A percentile compares a stretch with the other conserved stretches of the same genome.
phyloP scores from a whole-genome alignment of 1,140 invertebrate genomes.

The Neoseiulus cucumeris region DNA sequence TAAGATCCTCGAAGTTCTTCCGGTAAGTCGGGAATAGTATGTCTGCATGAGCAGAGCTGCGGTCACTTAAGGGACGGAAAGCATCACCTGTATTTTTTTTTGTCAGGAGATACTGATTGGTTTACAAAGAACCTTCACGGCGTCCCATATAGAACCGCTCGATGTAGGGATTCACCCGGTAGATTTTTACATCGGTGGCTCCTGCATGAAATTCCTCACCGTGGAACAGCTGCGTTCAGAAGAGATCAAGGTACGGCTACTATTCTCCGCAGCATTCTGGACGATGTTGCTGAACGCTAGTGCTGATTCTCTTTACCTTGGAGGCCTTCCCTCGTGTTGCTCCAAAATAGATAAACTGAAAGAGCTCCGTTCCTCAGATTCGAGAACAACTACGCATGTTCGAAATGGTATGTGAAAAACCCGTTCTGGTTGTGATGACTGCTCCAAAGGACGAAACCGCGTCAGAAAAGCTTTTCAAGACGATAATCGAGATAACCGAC shows the following conservation, averaged over 20 bases:
- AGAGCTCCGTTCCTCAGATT: not conserved
- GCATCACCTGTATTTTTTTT: not conserved
- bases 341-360: not conserved
- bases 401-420: not conserved
- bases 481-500: not conserved
- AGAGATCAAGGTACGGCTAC: not conserved
- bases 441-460: too few species aligned
- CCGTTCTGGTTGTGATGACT: too few species aligned
- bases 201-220: not conserved
- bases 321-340: not conserved
- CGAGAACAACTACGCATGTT: not conserved
- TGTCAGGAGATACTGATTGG: constrained; percentile 2
- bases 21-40: not conserved
- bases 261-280: not conserved
- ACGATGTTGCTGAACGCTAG: not conserved
- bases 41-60: not conserved
- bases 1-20: not conserved
- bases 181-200: not conserved
- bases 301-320: not conserved
- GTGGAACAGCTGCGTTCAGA: not conserved
- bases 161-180: not conserved
- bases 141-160: not conserved
- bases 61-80: not conserved
- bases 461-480: not conserved
- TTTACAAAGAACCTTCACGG: not conserved